These are phyloP conservation scores for Latrodectus elegans DNA, from an alignment of 2,888 invertebrate species.

Conservation along the genomic window DNA sequence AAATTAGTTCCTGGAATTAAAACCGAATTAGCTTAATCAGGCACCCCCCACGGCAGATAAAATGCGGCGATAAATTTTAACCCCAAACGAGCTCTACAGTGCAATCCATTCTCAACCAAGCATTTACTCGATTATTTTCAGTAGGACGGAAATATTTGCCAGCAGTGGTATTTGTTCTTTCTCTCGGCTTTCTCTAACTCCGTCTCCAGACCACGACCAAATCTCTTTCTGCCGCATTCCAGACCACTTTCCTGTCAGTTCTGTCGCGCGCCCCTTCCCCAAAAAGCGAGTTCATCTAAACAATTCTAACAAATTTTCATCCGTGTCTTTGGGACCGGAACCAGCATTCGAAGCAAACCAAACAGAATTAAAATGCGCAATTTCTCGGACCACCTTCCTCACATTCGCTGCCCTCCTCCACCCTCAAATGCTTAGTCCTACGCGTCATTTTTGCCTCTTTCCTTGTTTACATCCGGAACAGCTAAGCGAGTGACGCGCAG, in stretches of 20 bases:
- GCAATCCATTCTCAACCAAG: neutral
- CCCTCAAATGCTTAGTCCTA: neutral
- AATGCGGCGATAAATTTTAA: neutral
- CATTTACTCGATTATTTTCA: neutral
- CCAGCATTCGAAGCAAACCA: slow-evolving; percentile 9
- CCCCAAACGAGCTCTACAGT: neutral
- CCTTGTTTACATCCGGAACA: slow-evolving; percentile 54
- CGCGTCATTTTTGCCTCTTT: slow-evolving; percentile 39
- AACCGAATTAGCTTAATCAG: too few species aligned
- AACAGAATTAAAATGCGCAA: slow-evolving; percentile 51
- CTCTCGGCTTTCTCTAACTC: neutral
- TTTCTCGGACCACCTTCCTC: neutral
- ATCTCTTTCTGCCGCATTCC: neutral
- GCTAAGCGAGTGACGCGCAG: slow-evolving; percentile 26
- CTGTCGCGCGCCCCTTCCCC: neutral
- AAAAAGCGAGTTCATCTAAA: slow-evolving; percentile 1
- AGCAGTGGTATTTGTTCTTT: neutral
- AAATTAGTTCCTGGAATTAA: too few species aligned
- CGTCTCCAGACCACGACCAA: neutral
- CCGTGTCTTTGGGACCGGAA: slow-evolving; percentile 37
- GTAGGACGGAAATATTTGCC: neutral
- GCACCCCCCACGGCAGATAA: too few species aligned
- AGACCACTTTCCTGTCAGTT: neutral
- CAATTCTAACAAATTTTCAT: slow-evolving; percentile 24
- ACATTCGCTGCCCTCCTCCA: neutral